Evolutionary conservation across 2,113 vertebrate species (phyloP).

Genomic region (Pangasianodon hypophthalmus): DNA sequence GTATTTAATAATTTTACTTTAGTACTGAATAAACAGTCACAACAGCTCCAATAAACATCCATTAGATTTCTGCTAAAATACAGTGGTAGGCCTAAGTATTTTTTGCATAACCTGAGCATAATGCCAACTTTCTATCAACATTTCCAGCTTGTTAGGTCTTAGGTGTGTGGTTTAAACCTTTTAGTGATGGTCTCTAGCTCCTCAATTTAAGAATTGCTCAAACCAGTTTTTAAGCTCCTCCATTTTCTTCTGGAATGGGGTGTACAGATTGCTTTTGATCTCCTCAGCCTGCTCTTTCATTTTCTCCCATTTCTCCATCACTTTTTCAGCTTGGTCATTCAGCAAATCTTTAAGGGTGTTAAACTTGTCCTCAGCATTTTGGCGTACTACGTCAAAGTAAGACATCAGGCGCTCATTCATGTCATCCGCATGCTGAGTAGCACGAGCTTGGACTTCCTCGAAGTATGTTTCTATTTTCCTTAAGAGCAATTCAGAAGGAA

Average conservation of each 20-base stretch:
- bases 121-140: background rate
- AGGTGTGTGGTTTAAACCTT: background rate
- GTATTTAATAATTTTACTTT: background rate
- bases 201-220: constrained; percentile 49
- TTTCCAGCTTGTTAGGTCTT: background rate
- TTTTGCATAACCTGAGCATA: background rate
- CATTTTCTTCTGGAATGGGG: constrained; percentile 58
- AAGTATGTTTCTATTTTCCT: constrained; percentile 65
- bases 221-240: constrained; percentile 66
- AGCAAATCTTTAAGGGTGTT: constrained; percentile 66
- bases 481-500: constrained; percentile 6
- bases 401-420: constrained; percentile 63
- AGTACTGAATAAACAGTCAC: background rate
- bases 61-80: background rate
- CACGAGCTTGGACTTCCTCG: constrained; percentile 55
- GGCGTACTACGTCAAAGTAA: constrained; percentile 61
- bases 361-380: constrained; percentile 69
- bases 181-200: constrained; percentile 41
- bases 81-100: background rate
- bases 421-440: constrained; percentile 56
- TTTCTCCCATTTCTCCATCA: constrained; percentile 56
- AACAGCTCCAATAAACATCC: background rate
- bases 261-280: constrained; percentile 46
- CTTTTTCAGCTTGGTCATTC: constrained; percentile 58
- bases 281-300: constrained; percentile 59